Evolutionary conservation across 2,797 vertebrate species (phyloP).

Genomic region (Chrosomus eos): DNA sequence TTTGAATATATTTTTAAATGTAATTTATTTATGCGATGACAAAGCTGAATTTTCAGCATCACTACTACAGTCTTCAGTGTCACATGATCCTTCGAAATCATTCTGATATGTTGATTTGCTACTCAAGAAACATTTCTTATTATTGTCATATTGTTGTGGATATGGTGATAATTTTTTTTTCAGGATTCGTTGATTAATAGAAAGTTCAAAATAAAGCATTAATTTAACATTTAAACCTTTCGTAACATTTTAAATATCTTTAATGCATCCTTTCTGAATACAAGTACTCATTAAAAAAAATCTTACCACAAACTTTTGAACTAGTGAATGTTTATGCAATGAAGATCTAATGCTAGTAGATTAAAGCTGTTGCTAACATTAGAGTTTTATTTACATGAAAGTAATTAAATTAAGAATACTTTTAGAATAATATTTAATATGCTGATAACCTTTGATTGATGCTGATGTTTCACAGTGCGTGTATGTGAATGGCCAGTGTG

Average conservation of each 20-base stretch:
- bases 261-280: neutral
- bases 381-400: neutral
- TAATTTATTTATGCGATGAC: neutral
- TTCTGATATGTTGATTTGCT: too few relatives aligned
- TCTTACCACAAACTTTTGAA: constrained; percentile 10
- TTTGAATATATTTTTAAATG: neutral
- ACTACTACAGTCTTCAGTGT: neutral
- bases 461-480: constrained; percentile 3
- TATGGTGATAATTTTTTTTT: neutral
- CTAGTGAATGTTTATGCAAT: neutral
- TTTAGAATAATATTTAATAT: neutral
- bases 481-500: neutral
- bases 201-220: too few relatives aligned
- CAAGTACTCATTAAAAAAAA: neutral
- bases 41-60: neutral
- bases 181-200: too few relatives aligned
- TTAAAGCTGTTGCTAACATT: neutral
- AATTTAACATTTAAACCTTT: neutral
- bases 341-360: neutral
- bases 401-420: neutral
- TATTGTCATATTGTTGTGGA: neutral
- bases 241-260: too few relatives aligned
- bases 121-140: neutral
- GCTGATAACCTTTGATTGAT: neutral
- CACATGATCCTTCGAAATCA: neutral